A percentile compares a stretch with the other conserved stretches of the same genome.
Evolutionary conservation across 2,797 vertebrate species (phyloP).

Genomic region (Chelmon rostratus): DNA sequence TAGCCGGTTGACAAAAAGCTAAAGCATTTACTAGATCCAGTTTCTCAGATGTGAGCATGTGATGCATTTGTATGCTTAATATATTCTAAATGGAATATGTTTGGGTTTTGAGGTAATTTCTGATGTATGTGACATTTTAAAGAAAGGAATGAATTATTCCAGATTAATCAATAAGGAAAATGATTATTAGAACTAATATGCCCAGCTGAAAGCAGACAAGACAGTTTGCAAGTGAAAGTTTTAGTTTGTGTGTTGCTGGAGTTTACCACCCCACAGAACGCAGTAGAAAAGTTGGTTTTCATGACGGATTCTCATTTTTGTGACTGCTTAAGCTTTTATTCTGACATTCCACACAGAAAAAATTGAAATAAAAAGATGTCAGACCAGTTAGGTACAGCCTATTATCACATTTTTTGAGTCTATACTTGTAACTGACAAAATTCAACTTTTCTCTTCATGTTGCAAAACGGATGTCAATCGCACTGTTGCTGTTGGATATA

Average conservation of each 20-base stretch:
- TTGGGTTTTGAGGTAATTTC: background rate
- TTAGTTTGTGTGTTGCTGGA: background rate
- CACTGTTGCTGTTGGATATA: background rate
- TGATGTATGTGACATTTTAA: background rate
- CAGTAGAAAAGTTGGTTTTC: background rate
- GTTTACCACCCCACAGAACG: background rate
- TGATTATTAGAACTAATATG: too few species aligned
- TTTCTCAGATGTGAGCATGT: background rate
- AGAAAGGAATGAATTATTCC: background rate
- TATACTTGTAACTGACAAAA: constrained; percentile 4
- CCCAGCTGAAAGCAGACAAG: too few species aligned
- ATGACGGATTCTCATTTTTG: background rate
- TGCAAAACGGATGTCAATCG: background rate
- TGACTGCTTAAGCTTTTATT: background rate
- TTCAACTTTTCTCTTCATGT: background rate
- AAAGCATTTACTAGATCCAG: background rate
- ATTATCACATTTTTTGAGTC: background rate
- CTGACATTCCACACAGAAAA: background rate
- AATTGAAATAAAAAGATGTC: background rate
- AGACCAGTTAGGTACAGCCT: background rate
- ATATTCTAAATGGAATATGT: background rate
- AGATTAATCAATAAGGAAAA: background rate
- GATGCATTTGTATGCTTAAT: background rate
- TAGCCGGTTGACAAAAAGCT: background rate
- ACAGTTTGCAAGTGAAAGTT: background rate